Base-by-base conservation (phyloP, 2,797 vertebrate genomes). In the Alfaro cultratus region DNA sequence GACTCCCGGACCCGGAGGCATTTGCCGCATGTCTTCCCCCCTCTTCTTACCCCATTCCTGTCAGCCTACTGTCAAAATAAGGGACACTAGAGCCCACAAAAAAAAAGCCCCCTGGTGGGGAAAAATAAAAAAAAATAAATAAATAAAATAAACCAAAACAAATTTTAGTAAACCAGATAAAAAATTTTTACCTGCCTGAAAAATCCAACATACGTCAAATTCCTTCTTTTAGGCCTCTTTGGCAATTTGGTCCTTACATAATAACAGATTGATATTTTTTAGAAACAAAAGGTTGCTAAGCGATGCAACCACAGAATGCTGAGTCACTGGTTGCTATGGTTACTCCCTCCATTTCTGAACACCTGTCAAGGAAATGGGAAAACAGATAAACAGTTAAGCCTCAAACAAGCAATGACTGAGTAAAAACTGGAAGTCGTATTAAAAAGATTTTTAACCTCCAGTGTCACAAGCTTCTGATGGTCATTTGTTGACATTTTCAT, bases 321-420 rank as follows among this genome's bases (percentile, higher is more conserved):
- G 60, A 64, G 60, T 64, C 60, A 34, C 16, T 36, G 60, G 60
- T 64, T 64, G 60, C 60, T 36, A 64, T 64, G 60, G 60, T 64
- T 64, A 64, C 2, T 62, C 60, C 60, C 16, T 21, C 60, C 60
- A 21, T 36, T 34, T 18, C 60, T 36, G 31, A 18, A 36, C 60
- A 36, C 12, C 5, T 16, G 31, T 18, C 16, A 4, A 7, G n/a
- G 29, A 62, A 31, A 60, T 12, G 55, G 12, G 1, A 60, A 60
- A 60, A 62, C 57, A 2, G 57, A 31, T 6, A 6, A 60, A 34
- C 60, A 31, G 31, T 57, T 60, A 29, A 62, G 29, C 29, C 4
- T 60, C 12, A 62, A 62, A 16, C 29, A 62, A 10, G 29, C 13
- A n/a, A 7, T 34, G 5, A 18, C 15, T 21, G 60, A 64, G 15